A percentile compares a stretch with the other conserved stretches of the same genome.
Conservation (phyloP, 2,113 vertebrate genomes). For the Sorex fumeus region DNA sequence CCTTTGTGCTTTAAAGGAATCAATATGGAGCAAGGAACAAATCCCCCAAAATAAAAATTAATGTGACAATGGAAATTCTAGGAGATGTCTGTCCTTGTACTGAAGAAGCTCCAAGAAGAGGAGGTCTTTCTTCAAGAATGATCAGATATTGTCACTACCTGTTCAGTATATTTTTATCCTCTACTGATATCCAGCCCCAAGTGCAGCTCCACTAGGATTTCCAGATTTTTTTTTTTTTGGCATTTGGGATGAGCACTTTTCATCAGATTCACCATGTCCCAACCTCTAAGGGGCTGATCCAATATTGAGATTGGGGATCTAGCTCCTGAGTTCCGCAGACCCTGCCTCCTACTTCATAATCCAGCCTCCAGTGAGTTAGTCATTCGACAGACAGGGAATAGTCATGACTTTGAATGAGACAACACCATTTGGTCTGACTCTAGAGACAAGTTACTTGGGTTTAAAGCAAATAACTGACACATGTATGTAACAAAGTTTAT, state of each 20-base stretch:
- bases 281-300: background rate
- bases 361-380: background rate
- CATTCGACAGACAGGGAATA: background rate
- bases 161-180: background rate
- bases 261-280: background rate
- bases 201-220: background rate
- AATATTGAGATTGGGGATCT: background rate
- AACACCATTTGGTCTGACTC: background rate
- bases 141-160: background rate
- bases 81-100: background rate
- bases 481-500: background rate
- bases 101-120: background rate
- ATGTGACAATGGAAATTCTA: background rate
- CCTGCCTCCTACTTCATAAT: background rate
- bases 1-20: no score
- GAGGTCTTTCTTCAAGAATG: background rate
- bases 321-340: background rate
- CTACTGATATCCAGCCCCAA: background rate
- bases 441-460: background rate
- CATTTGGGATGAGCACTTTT: background rate
- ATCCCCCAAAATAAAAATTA: background rate
- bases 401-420: background rate
- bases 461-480: background rate
- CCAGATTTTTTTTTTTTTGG: background rate
- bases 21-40: no score